Percentiles rank a stretch among this genome's conserved stretches.
Conservation (phyloP, 2,113 vertebrate genomes). For the Salvator merianae region DNA sequence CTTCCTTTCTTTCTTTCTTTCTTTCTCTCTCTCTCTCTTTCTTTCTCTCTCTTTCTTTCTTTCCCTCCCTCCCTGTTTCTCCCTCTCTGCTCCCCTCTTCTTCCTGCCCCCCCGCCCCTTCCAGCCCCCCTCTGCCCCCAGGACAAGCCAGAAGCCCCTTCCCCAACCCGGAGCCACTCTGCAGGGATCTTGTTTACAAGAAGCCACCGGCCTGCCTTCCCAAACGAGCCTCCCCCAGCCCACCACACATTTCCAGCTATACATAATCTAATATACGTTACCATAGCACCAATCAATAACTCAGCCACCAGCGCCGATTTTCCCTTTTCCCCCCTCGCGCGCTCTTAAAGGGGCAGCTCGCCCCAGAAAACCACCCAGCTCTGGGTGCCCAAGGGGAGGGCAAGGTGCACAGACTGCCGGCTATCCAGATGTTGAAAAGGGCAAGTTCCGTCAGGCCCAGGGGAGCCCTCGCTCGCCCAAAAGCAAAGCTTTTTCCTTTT, state of each 20-base stretch:
- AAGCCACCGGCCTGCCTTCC: slow-evolving; percentile 59
- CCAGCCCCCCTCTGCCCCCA: neutral
- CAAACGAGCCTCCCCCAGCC: slow-evolving; percentile 66
- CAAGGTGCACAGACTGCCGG: no score
- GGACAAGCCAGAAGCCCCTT: slow-evolving; percentile 8
- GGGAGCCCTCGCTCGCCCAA: no score
- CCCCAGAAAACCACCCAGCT: slow-evolving; percentile 21
- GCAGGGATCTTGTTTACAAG: slow-evolving; percentile 69
- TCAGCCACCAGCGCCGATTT: slow-evolving; percentile 68
- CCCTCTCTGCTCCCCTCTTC: fast-evolving
- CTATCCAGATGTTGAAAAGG: no score
- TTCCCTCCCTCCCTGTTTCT: neutral
- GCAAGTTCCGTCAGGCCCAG: no score
- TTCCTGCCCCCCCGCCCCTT: neutral
- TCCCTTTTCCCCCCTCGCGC: slow-evolving; percentile 27
- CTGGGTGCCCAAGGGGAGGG: neutral
- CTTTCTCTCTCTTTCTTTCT: no score
- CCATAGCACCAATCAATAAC: slow-evolving; percentile 80
- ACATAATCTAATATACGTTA: slow-evolving; percentile 82
- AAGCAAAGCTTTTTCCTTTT: no score
- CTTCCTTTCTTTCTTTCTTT: neutral
- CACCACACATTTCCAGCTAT: slow-evolving; percentile 73
- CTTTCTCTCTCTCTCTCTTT: fast-evolving
- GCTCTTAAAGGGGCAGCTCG: slow-evolving; percentile 75
- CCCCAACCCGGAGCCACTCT: slow-evolving; percentile 43